Percentiles rank a stretch among this genome's conserved stretches.
Evolutionary conservation across 2,888 invertebrate genomes (phyloP).

Genomic region (Dascillus cervinus): DNA sequence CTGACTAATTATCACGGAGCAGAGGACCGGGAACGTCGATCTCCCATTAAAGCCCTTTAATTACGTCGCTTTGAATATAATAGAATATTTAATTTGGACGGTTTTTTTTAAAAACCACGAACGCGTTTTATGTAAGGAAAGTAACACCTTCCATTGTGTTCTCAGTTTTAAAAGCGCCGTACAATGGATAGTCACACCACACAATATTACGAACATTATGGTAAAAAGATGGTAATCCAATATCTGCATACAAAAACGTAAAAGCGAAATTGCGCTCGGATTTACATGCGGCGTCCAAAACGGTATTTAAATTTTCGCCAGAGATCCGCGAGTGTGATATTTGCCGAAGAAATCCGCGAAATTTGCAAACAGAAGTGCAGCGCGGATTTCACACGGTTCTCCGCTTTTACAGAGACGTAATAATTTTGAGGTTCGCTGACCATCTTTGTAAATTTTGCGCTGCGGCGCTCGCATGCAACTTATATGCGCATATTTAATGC

Average conservation of each 20-base stretch:
- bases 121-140: constrained; percentile 14
- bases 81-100: not conserved
- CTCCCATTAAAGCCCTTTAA: not conserved
- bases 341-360: constrained; percentile 20
- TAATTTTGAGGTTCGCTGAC: constrained; percentile 21
- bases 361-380: constrained; percentile 30
- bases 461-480: constrained; percentile 15
- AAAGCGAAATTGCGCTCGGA: constrained; percentile 23
- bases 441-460: constrained; percentile 19
- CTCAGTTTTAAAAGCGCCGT: constrained; percentile 11
- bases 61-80: not conserved
- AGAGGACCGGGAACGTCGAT: not conserved
- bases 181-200: constrained; percentile 23
- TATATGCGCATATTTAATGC: constrained; percentile 10
- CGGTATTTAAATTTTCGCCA: constrained; percentile 36
- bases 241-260: constrained; percentile 34
- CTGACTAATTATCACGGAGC: not conserved
- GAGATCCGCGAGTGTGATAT: constrained; percentile 29
- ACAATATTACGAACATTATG: constrained; percentile 35
- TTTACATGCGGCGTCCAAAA: constrained; percentile 40
- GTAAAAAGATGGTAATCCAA: constrained; percentile 28
- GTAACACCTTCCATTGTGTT: constrained; percentile 35
- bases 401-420: constrained; percentile 24
- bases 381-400: constrained; percentile 20
- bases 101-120: too few relatives aligned